Evolutionary conservation across 2,888 invertebrate species (phyloP).

Genomic region (Ornithoptera alexandrae): DNA sequence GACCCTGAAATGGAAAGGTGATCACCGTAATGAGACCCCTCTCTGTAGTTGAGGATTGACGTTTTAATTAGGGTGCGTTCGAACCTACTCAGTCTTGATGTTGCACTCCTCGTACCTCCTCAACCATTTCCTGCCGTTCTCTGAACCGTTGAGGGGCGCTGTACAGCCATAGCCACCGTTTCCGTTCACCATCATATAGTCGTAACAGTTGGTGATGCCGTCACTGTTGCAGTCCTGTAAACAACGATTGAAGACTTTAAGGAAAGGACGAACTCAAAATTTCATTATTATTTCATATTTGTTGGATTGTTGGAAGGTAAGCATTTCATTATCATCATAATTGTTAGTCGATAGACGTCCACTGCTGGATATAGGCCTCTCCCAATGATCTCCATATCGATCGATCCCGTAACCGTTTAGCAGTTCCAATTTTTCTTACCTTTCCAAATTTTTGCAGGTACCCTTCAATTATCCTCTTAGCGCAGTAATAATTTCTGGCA

Average conservation of each 20-base stretch:
- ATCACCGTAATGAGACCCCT: no score
- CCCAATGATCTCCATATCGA: no score
- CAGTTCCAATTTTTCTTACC: conserved; percentile 53
- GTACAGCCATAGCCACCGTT: conserved; percentile 80
- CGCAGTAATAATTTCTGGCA: conserved; percentile 77
- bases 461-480: conserved; percentile 77
- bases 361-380: no score
- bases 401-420: no score
- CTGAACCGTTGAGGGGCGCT: conserved; percentile 56
- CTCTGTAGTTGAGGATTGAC: no score
- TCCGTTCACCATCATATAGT: conserved; percentile 83
- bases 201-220: conserved; percentile 82
- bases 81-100: conserved; percentile 1
- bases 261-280: no score
- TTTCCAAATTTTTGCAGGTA: conserved; percentile 80
- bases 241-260: neutral
- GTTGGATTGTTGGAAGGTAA: no score
- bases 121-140: conserved; percentile 66
- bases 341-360: no score
- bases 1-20: no score
- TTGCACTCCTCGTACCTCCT: conserved; percentile 58
- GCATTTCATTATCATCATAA: no score
- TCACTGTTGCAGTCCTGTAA: conserved; percentile 83
- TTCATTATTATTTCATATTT: no score
- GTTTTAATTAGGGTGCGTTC: no score